Percentiles rank a stretch among this genome's conserved stretches.
These are phyloP conservation scores for Platycercus adscitus DNA, from an alignment of 2,113 vertebrate species.

Conservation along the genomic window DNA sequence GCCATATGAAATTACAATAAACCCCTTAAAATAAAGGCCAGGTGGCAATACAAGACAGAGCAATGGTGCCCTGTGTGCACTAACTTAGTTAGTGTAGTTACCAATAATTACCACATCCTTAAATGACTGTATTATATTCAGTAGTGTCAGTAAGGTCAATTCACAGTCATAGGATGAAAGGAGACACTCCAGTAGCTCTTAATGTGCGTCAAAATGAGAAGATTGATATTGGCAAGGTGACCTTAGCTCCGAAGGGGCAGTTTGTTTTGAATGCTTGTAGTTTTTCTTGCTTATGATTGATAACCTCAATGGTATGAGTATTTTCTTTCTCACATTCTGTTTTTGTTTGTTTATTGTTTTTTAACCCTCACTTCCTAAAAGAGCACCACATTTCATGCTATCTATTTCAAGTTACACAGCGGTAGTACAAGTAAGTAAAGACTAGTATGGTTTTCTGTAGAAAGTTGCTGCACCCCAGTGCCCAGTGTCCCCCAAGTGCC, in stretches of 20 bases:
- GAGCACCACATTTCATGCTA: not conserved
- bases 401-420: not conserved
- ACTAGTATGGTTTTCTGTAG: not conserved
- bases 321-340: not conserved
- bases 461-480: not conserved
- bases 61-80: not conserved
- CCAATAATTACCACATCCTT: slow-evolving; percentile 48
- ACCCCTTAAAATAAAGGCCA: slow-evolving; percentile 32
- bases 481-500: slow-evolving; percentile 29
- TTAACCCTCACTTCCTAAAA: not conserved
- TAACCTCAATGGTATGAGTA: not conserved
- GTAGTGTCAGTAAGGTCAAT: slow-evolving; percentile 58
- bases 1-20: not conserved
- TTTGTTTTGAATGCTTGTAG: slow-evolving; percentile 44
- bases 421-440: not conserved
- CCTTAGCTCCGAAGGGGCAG: not conserved
- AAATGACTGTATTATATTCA: slow-evolving; percentile 60
- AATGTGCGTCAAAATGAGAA: slow-evolving; percentile 45
- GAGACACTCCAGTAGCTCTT: slow-evolving; percentile 38
- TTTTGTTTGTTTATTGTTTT: not conserved
- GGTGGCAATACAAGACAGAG: slow-evolving; percentile 45
- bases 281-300: slow-evolving; percentile 15
- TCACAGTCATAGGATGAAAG: slow-evolving; percentile 43
- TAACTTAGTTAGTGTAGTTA: slow-evolving; percentile 29
- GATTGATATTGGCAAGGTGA: slow-evolving; percentile 60